A percentile compares a stretch with the other conserved stretches of the same genome.
Evolutionary conservation across 2,113 vertebrate species (phyloP).

Genomic region (Gambusia affinis): DNA sequence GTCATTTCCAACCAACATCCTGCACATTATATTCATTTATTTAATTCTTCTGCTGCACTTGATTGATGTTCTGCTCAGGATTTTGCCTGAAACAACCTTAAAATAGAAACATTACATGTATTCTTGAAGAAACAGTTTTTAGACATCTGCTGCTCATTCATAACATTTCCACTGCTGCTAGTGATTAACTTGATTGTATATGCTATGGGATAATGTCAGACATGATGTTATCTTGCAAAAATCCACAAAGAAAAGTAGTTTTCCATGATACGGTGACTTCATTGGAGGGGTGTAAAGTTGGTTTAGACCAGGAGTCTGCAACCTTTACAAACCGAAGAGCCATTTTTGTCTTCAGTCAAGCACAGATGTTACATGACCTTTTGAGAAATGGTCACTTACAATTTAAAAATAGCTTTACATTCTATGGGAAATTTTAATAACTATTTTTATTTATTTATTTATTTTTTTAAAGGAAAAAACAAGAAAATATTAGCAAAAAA

Average conservation of each 20-base stretch:
- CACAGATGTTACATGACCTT: too few relatives aligned
- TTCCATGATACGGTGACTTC: neutral
- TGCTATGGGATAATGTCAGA: neutral
- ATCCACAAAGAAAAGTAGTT: neutral
- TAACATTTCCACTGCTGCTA: neutral
- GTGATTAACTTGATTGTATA: neutral
- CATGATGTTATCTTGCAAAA: neutral
- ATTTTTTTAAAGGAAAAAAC: too few relatives aligned
- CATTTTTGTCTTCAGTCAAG: too few relatives aligned
- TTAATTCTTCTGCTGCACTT: neutral
- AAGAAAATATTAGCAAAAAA: too few relatives aligned
- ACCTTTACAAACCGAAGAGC: too few relatives aligned
- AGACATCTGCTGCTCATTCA: neutral
- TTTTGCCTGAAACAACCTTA: neutral
- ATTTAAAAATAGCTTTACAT: too few relatives aligned
- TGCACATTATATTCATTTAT: conserved; percentile 17
- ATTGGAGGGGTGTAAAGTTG: too few relatives aligned
- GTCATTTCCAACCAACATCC: conserved; percentile 1
- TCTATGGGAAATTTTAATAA: too few relatives aligned
- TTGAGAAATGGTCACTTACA: too few relatives aligned
- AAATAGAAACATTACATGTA: neutral
- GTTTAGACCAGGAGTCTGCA: too few relatives aligned
- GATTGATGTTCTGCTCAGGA: neutral
- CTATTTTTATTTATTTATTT: too few relatives aligned
- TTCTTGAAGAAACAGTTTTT: neutral